Evolutionary conservation across 2,113 vertebrate species (phyloP).

Genomic region (Onychorhynchus coronatus): DNA sequence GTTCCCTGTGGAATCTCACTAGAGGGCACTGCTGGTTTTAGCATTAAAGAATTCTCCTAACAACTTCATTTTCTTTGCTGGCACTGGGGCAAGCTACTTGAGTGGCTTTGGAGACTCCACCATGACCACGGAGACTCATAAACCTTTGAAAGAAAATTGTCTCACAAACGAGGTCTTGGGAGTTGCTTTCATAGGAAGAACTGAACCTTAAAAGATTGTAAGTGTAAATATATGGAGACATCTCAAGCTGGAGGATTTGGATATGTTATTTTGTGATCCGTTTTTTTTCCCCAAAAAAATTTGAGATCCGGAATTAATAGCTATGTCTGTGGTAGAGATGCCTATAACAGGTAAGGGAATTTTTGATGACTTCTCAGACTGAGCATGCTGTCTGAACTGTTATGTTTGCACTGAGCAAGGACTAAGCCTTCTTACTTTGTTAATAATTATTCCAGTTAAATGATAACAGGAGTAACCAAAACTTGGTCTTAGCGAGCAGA

Average conservation of each 20-base stretch:
- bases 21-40: constrained; percentile 22
- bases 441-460: background rate
- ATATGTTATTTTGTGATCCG: background rate
- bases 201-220: background rate
- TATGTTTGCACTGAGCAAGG: background rate
- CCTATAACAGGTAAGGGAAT: background rate
- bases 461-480: background rate
- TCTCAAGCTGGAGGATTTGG: background rate
- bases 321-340: background rate
- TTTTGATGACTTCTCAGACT: background rate
- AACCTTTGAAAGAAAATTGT: background rate
- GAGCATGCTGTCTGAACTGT: background rate
- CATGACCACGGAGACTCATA: background rate
- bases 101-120: background rate
- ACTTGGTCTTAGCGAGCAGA: background rate
- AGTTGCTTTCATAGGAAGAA: background rate
- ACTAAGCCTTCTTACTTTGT: background rate
- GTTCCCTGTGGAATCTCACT: background rate
- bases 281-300: background rate
- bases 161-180: background rate
- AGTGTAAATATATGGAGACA: background rate
- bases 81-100: background rate
- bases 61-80: background rate
- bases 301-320: background rate
- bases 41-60: background rate